Evolutionary conservation across 2,888 invertebrate species (phyloP).

Genomic region (Isoperla grammatica): DNA sequence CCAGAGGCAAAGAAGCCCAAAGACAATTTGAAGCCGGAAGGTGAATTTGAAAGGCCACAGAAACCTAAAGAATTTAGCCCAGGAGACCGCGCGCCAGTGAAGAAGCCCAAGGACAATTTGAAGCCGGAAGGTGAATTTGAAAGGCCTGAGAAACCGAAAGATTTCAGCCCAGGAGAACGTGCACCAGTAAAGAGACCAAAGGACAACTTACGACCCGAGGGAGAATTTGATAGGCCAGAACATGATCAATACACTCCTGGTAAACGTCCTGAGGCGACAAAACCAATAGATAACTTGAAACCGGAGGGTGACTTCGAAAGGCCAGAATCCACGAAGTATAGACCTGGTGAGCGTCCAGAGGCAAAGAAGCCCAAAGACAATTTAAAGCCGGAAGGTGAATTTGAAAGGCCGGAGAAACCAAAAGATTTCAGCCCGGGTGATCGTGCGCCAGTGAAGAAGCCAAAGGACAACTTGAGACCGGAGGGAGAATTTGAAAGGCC

Average conservation of each 20-base stretch:
- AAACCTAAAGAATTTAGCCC: constrained; percentile 37
- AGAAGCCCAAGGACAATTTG: constrained; percentile 51
- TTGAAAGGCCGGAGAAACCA: constrained; percentile 30
- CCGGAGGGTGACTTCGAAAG: constrained; percentile 43
- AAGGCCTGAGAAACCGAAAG: constrained; percentile 44
- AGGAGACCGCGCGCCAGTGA: constrained; percentile 37
- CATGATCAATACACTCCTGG: constrained; percentile 47
- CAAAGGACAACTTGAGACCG: constrained; percentile 30
- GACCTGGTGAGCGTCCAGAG: constrained; percentile 55
- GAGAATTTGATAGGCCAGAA: constrained; percentile 43
- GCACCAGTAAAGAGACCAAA: constrained; percentile 37
- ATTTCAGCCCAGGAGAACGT: constrained; percentile 42
- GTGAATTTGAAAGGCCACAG: constrained; percentile 51
- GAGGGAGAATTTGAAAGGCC: too few species aligned
- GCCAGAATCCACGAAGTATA: constrained; percentile 45
- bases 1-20: constrained; percentile 34
- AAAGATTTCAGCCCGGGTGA: constrained; percentile 27
- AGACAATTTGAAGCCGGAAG: constrained; percentile 45
- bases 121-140: constrained; percentile 54
- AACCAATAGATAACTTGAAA: constrained; percentile 39
- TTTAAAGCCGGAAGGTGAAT: constrained; percentile 38
- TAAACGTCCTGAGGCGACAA: constrained; percentile 47
- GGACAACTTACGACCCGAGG: constrained; percentile 52
- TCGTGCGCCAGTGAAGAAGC: constrained; percentile 17
- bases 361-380: constrained; percentile 60